phyloP scores from a whole-genome alignment of 2,113 vertebrate species.

The Mustela nigripes region DNA sequence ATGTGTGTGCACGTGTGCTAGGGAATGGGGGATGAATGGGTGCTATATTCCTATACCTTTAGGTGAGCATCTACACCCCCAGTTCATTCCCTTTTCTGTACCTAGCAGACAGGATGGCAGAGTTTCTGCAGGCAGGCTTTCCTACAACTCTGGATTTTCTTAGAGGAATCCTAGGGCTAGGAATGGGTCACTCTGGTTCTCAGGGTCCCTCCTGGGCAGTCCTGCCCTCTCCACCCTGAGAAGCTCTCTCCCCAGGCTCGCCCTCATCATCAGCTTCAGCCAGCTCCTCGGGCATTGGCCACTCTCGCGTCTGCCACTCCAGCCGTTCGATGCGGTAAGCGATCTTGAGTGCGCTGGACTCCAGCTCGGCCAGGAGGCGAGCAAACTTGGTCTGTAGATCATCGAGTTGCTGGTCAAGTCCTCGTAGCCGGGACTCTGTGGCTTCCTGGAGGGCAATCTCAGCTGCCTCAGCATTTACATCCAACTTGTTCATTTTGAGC shows the following conservation, averaged over 20 bases:
- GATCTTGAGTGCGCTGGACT: constrained; percentile 90
- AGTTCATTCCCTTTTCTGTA: not conserved
- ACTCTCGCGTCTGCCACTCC: constrained; percentile 87
- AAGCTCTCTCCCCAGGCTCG: constrained; percentile 25
- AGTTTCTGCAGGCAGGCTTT: constrained; percentile 30
- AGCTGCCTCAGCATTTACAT: constrained; percentile 79
- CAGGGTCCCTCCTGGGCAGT: not conserved
- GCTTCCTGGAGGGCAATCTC: constrained; percentile 82
- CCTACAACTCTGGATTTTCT: constrained; percentile 10
- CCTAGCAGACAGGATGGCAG: not conserved
- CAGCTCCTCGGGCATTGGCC: constrained; percentile 60
- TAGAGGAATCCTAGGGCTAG: not conserved
- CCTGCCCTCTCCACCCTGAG: not conserved
- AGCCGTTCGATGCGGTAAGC: constrained; percentile 89
- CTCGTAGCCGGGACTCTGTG: constrained; percentile 82
- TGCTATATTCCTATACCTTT: not conserved
- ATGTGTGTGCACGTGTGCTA: not conserved
- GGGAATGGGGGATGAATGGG: not conserved
- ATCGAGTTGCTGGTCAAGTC: constrained; percentile 89
- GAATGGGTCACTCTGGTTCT: not conserved
- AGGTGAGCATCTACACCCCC: not conserved
- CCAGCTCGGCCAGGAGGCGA: constrained; percentile 93
- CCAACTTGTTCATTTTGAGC: constrained; percentile 93
- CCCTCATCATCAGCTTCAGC: constrained; percentile 59
- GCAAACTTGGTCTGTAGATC: constrained; percentile 92